These are phyloP conservation scores for Cantharis flavilabris DNA, from an alignment of 2,888 invertebrate species.

Conservation along the genomic window DNA sequence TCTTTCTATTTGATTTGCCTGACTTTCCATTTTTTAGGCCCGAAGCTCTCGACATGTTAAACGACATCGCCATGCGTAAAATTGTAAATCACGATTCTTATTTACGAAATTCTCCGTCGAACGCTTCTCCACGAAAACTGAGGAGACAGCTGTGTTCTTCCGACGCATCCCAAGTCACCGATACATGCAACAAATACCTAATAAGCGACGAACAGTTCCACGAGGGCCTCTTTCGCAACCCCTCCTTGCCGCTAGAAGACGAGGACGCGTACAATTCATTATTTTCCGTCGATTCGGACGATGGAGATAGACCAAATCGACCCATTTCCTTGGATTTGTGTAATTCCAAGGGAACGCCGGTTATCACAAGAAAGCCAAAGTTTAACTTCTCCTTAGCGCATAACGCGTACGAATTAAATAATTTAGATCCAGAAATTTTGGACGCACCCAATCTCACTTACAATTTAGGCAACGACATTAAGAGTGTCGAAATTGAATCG, in stretches of 20 bases:
- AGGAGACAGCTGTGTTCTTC: constrained; percentile 53
- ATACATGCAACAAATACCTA: constrained; percentile 38
- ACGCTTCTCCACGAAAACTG: constrained; percentile 61
- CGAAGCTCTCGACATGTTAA: constrained; percentile 84
- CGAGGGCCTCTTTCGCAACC: constrained; percentile 52
- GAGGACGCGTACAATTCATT: constrained; percentile 53
- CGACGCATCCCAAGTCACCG: constrained; percentile 50
- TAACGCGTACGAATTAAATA: constrained; percentile 69
- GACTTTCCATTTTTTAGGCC: constrained; percentile 60
- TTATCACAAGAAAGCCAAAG: constrained; percentile 68
- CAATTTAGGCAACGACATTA: constrained; percentile 53
- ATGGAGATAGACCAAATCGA: constrained; percentile 55
- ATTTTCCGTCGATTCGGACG: constrained; percentile 53
- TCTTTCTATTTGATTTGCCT: background rate
- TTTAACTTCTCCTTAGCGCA: constrained; percentile 71
- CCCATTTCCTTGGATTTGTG: constrained; percentile 68
- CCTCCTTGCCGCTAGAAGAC: constrained; percentile 46
- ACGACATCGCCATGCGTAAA: constrained; percentile 78
- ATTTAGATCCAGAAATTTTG: constrained; percentile 66
- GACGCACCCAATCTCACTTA: constrained; percentile 63
- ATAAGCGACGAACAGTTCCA: constrained; percentile 55
- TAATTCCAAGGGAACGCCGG: constrained; percentile 65
- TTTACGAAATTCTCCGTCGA: constrained; percentile 58
- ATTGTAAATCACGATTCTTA: constrained; percentile 59
- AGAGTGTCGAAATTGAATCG: constrained; percentile 48